Percentiles rank a stretch among this genome's conserved stretches.
phyloP scores from a whole-genome alignment of 2,888 invertebrate species.

The Drosophila dives region DNA sequence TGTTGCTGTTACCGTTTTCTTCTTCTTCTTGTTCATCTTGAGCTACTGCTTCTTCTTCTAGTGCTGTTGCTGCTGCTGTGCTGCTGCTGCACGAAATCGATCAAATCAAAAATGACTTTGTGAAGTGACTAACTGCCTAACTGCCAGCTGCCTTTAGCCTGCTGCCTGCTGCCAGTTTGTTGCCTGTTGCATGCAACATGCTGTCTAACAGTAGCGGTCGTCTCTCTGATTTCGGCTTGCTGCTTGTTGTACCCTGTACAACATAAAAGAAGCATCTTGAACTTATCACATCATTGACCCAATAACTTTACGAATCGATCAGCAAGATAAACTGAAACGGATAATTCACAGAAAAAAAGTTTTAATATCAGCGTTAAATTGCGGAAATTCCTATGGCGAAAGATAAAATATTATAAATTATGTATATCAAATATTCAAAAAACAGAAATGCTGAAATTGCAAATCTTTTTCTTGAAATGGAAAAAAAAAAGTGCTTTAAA shows the following conservation, averaged over 20 bases:
- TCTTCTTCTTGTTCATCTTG: constrained; percentile 16
- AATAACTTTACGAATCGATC: neutral
- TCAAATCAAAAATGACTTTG: constrained; percentile 82
- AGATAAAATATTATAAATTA: neutral
- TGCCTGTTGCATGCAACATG: constrained; percentile 63
- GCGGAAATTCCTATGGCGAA: fast-evolving
- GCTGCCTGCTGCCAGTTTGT: constrained; percentile 28
- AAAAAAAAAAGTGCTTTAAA: neutral
- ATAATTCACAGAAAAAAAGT: neutral
- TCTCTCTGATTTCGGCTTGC: constrained; percentile 66
- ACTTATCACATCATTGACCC: neutral
- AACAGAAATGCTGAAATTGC: neutral
- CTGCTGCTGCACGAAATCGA: constrained; percentile 79
- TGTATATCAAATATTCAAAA: neutral
- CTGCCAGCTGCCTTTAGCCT: constrained; percentile 69
- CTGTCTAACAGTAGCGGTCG: constrained; percentile 73
- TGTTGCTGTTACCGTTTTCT: constrained; percentile 16
- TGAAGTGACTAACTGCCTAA: constrained; percentile 78
- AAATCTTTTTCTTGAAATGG: neutral
- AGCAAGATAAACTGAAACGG: neutral
- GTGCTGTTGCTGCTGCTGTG: neutral
- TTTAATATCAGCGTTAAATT: neutral
- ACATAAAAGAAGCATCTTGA: neutral
- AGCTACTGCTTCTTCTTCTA: constrained; percentile 16
- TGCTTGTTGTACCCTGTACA: constrained; percentile 14